Conservation (phyloP, 2,888 invertebrate genomes). For the Venusia cambrica region DNA sequence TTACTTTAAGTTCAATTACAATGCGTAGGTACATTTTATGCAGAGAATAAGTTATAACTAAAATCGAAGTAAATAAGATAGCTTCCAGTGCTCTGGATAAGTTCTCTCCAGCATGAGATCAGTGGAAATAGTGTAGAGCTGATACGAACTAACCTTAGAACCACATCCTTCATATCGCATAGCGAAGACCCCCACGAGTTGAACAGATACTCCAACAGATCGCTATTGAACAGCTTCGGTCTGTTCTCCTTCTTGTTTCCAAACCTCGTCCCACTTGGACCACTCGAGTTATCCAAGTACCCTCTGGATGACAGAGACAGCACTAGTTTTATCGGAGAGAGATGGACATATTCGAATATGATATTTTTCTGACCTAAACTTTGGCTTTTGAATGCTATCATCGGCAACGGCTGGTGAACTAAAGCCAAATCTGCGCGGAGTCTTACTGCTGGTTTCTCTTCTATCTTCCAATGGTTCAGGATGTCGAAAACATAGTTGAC, state of each 20-base stretch:
- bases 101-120: too few species aligned
- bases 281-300: conserved; percentile 53
- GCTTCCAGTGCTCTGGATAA: too few species aligned
- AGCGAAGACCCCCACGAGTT: conserved; percentile 84
- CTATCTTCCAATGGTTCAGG: conserved; percentile 80
- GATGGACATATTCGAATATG: conserved; percentile 79
- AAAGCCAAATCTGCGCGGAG: conserved; percentile 79
- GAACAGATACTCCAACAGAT: conserved; percentile 82
- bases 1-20: too few species aligned
- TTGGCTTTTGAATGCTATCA: conserved; percentile 66
- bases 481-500: conserved; percentile 83
- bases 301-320: conserved; percentile 81
- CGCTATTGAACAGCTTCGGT: conserved; percentile 78
- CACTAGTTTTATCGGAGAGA: conserved; percentile 82
- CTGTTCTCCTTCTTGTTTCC: conserved; percentile 67
- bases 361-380: conserved; percentile 58
- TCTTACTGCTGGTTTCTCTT: conserved; percentile 80
- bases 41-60: too few species aligned
- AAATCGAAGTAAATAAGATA: too few species aligned
- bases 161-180: conserved; percentile 84
- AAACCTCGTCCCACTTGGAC: conserved; percentile 50
- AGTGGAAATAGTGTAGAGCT: too few species aligned
- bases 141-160: conserved; percentile 81
- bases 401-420: conserved; percentile 81
- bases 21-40: too few species aligned